A percentile compares a stretch with the other conserved stretches of the same genome.
These are phyloP conservation scores for Dynastes tityus DNA, from an alignment of 2,888 invertebrate species.

Conservation along the genomic window DNA sequence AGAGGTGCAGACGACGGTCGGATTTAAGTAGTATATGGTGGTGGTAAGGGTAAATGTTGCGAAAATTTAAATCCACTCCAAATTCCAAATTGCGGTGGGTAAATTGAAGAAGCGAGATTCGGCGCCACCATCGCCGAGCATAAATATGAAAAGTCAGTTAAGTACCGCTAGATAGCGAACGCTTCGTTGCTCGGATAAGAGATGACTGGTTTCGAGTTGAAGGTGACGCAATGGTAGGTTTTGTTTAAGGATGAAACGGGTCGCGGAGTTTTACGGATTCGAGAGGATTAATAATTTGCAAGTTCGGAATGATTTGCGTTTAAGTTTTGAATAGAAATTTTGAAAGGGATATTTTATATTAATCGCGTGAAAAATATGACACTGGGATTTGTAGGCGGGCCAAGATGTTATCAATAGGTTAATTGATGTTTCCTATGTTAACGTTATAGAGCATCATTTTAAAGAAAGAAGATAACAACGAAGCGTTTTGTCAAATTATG, in stretches of 20 bases:
- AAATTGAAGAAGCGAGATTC: constrained; percentile 11
- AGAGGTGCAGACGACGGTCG: not conserved
- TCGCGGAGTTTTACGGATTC: not conserved
- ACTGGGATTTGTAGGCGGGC: no score
- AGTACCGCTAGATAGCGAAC: not conserved
- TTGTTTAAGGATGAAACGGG: not conserved
- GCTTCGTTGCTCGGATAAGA: not conserved
- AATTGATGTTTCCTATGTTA: no score
- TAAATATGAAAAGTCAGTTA: constrained; percentile 7
- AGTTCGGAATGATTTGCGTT: not conserved
- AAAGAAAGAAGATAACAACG: no score
- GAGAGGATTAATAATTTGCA: not conserved
- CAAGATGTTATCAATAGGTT: no score
- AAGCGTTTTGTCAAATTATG: no score
- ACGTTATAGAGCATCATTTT: no score
- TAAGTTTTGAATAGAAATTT: no score
- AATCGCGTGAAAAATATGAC: not conserved
- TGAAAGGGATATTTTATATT: not conserved
- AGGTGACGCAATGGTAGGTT: not conserved
- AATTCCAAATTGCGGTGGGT: constrained; percentile 1
- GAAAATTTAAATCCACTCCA: constrained; percentile 12
- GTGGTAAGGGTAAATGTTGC: constrained; percentile 4
- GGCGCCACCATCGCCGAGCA: not conserved
- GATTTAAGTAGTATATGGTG: no score
- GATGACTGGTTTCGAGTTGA: not conserved